Base-by-base conservation (phyloP, 2,797 vertebrate species). In the Mus spretus region DNA sequence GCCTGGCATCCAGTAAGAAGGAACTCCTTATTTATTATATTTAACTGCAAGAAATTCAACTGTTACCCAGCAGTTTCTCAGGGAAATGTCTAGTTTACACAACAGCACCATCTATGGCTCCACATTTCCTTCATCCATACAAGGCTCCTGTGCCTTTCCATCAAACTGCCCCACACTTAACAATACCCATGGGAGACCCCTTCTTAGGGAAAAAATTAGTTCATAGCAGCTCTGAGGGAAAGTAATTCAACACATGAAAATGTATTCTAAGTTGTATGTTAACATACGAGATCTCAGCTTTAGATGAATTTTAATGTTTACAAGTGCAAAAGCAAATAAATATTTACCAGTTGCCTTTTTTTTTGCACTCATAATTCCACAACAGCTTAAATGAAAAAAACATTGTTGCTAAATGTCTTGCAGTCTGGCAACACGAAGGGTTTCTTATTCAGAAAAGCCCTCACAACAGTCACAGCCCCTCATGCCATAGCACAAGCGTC, bases 241-340 rank as follows among this genome's bases (percentile, higher is more conserved):
- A 55, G 96, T 95, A 97, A 98, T 95, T 96, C 97, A 97, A 98
- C 94, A 95, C 96, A 97, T 97, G 97, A 97, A 98, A 98, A 98
- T 98, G 98, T 98, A 95, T 98, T 98, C 97, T 97, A 93, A 98
- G 97, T 97, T 98, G 91, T 96, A 98, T 97, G 89, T 96, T 97
- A 98, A 96, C 97, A 98, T 97, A 98, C 93, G 96, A 91, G 95
- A 96, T 97, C 98, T 98, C 98, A 98, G 98, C 98, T 98, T 98
- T 97, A 97, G 97, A 98, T 98, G 97, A 97, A 98, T 97, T 98
- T 98, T 98, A 98, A 96, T 97, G 97, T 97, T 98, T 98, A 97
- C 96, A 98, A 97, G 84, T 97, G 94, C 83, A 98, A 98, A 98
- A 98, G 95, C 95, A 98, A 98, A 98, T 98, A 98, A 98, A 98